These are phyloP conservation scores for Hemicordylus capensis DNA, from an alignment of 2,113 vertebrate species.

Conservation along the genomic window DNA sequence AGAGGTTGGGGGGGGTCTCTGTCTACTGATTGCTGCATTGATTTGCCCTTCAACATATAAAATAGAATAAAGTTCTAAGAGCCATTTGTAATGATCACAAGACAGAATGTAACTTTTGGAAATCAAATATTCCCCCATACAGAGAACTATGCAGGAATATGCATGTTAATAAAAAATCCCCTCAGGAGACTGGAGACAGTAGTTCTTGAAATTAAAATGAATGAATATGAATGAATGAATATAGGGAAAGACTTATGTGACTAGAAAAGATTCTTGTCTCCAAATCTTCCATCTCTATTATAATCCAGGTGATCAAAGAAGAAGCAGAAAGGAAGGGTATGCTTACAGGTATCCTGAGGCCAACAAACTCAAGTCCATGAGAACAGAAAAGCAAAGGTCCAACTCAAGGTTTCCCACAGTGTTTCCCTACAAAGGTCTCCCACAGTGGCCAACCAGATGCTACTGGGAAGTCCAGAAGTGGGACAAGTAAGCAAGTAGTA, in stretches of 20 bases:
- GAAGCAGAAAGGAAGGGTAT: neutral
- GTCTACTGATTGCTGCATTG: neutral
- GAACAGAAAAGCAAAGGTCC: no score
- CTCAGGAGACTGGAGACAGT: neutral
- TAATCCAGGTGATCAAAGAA: neutral
- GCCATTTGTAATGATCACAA: neutral
- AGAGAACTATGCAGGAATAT: neutral
- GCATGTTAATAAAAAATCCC: neutral
- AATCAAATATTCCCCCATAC: constrained; percentile 9
- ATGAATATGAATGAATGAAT: constrained; percentile 5
- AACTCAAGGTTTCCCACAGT: no score
- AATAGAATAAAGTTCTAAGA: neutral
- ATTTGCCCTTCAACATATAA: neutral
- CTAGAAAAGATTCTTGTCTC: neutral
- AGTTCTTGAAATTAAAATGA: neutral
- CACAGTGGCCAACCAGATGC: neutral
- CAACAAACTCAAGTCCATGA: neutral
- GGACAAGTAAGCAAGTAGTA: neutral
- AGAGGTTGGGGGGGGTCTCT: neutral
- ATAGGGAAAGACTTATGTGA: neutral
- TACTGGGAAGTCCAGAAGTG: neutral
- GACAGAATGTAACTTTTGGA: constrained; percentile 5
- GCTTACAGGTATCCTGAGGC: neutral
- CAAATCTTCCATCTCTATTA: neutral
- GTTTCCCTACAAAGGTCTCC: no score